Evolutionary conservation across 2,797 vertebrate genomes (phyloP).

Genomic region (Sebastes kiyomatsui): DNA sequence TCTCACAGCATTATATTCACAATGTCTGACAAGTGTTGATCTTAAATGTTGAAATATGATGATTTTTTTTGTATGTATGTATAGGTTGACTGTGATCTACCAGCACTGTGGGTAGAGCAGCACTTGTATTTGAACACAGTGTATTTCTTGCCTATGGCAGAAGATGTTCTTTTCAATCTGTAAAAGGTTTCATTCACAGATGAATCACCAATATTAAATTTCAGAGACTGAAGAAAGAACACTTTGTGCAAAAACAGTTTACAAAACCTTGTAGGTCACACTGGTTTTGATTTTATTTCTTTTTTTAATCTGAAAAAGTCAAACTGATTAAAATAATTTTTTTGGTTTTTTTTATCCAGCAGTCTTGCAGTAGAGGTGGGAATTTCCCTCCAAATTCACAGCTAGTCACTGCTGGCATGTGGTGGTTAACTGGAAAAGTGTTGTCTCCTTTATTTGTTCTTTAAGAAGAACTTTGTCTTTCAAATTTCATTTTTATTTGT

Average conservation of each 20-base stretch:
- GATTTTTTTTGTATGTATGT: constrained; percentile 37
- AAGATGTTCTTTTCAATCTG: constrained; percentile 52
- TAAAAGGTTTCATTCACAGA: constrained; percentile 49
- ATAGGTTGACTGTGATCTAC: constrained; percentile 36
- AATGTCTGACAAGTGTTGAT: constrained; percentile 29
- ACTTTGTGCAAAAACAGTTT: constrained; percentile 15
- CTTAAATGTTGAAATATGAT: constrained; percentile 39
- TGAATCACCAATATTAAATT: constrained; percentile 15
- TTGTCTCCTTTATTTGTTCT: constrained; percentile 11
- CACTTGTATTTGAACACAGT: constrained; percentile 54
- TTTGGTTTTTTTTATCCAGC: background rate
- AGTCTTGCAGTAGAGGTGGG: background rate
- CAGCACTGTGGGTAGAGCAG: constrained; percentile 37
- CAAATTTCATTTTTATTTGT: background rate
- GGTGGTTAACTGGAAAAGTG: constrained; percentile 19
- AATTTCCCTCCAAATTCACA: background rate
- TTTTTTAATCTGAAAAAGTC: background rate
- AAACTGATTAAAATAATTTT: background rate
- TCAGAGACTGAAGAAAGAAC: constrained; percentile 19
- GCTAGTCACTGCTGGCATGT: constrained; percentile 15
- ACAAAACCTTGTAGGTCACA: constrained; percentile 33
- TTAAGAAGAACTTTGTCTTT: background rate
- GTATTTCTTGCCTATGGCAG: constrained; percentile 64
- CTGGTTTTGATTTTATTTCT: constrained; percentile 21
- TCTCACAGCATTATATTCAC: constrained; percentile 27